These are phyloP conservation scores for Dendroctonus valens DNA, from an alignment of 1,140 invertebrate genomes.

Conservation along the genomic window DNA sequence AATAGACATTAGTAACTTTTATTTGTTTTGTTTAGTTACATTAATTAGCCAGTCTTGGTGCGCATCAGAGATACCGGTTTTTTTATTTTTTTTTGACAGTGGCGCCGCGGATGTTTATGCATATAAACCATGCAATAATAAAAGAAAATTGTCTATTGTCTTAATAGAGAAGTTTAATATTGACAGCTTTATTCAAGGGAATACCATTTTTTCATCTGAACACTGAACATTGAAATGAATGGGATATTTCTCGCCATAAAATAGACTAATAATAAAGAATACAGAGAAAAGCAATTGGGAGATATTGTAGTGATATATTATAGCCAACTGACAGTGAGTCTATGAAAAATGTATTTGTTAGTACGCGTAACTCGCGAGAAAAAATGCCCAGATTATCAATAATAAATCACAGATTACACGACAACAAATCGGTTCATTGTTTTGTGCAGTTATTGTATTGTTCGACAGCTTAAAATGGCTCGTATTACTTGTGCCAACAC, in stretches of 20 bases:
- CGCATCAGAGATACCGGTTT: neutral
- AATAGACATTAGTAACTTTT: constrained; percentile 5
- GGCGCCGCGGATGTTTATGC: neutral
- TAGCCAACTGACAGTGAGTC: constrained; percentile 3
- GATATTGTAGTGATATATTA: neutral
- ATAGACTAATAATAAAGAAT: no score
- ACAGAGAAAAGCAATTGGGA: neutral
- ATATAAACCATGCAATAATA: neutral
- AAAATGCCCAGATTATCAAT: constrained; percentile 10
- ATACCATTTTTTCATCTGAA: no score
- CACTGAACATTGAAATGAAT: no score
- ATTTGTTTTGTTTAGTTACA: constrained; percentile 5
- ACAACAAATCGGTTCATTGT: constrained; percentile 9
- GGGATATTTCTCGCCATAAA: no score
- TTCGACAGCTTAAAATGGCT: constrained; percentile 16
- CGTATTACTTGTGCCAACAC: constrained; percentile 1
- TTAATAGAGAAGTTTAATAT: no score
- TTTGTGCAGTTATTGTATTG: constrained; percentile 12
- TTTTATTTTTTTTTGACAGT: constrained; percentile 1
- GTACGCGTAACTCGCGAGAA: neutral
- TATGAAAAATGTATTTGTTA: constrained; percentile 19
- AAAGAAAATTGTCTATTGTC: no score
- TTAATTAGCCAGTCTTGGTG: neutral
- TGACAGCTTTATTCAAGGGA: no score
- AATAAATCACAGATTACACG: constrained; percentile 16